These are phyloP conservation scores for Caranx ignobilis DNA, from an alignment of 2,113 vertebrate genomes.

Conservation along the genomic window DNA sequence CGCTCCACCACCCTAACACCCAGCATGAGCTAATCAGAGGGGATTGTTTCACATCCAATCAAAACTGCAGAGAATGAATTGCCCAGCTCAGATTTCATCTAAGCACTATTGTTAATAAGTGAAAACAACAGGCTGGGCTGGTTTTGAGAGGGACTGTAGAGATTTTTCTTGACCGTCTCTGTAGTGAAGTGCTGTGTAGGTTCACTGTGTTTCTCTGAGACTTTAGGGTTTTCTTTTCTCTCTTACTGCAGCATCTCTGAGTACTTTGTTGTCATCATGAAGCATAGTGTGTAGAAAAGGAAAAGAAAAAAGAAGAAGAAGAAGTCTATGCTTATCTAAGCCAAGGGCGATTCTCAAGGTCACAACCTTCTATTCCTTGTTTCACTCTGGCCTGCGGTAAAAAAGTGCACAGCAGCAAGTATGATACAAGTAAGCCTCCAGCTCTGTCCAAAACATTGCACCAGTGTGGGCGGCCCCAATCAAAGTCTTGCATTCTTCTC, in stretches of 20 bases:
- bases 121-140: slow-evolving; percentile 35
- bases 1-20: slow-evolving; percentile 1
- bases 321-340: slow-evolving; percentile 27
- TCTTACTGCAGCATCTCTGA: slow-evolving; percentile 9
- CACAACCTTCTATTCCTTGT: slow-evolving; percentile 41
- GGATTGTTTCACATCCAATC: slow-evolving; percentile 64
- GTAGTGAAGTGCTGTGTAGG: neutral
- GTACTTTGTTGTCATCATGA: slow-evolving; percentile 34
- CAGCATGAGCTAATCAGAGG: slow-evolving; percentile 39
- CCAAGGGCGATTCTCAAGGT: slow-evolving; percentile 61
- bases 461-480: slow-evolving; percentile 68
- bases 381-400: slow-evolving; percentile 52
- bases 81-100: slow-evolving; percentile 30
- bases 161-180: slow-evolving; percentile 25
- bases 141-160: slow-evolving; percentile 24
- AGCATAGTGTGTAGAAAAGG: slow-evolving; percentile 34
- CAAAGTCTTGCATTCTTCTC: slow-evolving; percentile 56
- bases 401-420: slow-evolving; percentile 55
- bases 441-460: slow-evolving; percentile 57
- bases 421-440: slow-evolving; percentile 58
- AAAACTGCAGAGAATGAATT: slow-evolving; percentile 50
- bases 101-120: slow-evolving; percentile 12
- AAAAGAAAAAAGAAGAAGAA: slow-evolving; percentile 1
- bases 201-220: slow-evolving; percentile 9
- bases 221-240: neutral